Base-by-base conservation (phyloP, 2,888 invertebrate genomes). In the Mimumesa dahlbomi region DNA sequence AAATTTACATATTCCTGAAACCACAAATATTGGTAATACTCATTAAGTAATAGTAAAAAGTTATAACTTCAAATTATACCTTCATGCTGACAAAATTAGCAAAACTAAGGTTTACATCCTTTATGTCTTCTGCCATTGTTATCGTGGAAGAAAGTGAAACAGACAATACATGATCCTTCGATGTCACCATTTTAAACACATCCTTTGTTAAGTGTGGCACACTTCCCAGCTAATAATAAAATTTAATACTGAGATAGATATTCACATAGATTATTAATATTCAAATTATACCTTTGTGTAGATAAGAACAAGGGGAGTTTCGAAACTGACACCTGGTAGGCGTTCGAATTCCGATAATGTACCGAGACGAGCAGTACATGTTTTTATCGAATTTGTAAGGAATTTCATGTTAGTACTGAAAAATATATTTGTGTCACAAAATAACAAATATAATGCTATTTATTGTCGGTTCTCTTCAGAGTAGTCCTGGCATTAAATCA, bases 171-270 rank as follows among this genome's bases (percentile, higher is more conserved):
- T 93, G 92, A 0, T 92, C 91, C 6, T 91, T 92, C 16, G 89
- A 83, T 43, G 92, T 93, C 4, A 95, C 90, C 87, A 92, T 91
- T 75, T 93, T 90, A 53, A 95, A 91, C 0, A 95, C 94, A 90
- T 96, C 96, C 72, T 93, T 92, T 0, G 95, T 95, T 18, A 98
- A 89, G 89, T 96, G 94, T 0, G 96, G 96, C 48, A 97, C 92
- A 88, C 95, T 94, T 45, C 96, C 97, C 79, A 94, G 93, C 94
- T 95, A 88, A 58, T 91, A 52, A 34, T 54, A 43, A 13, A 36
- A 43, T 49, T 16, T 18, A 11, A 34, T 6, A 45, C 3, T 45
- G 5, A 46, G 14, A 29, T 25, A 16, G 13, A 16, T 16, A 36
- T 36, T n/a, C 14, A 13, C 13, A 5, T 9, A 1, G 1, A 22